Conservation (phyloP, 2,888 invertebrate species). For the Orthosia gracilis region DNA sequence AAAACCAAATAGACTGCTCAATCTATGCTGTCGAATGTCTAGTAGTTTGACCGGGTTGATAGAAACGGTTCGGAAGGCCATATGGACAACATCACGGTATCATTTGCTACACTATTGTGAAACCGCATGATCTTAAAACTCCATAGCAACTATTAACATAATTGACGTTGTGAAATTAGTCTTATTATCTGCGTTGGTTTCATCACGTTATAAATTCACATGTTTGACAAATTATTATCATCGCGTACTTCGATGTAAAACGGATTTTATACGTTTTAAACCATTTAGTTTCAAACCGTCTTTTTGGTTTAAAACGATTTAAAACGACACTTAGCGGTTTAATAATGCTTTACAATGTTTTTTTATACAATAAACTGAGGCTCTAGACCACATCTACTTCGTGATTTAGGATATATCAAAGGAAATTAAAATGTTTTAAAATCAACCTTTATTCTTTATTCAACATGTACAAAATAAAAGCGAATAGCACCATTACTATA, state of each 20-base stretch:
- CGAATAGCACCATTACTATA: too few relatives aligned
- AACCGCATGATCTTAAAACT: conserved; percentile 13
- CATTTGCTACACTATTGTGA: conserved; percentile 16
- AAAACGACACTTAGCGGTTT: too few relatives aligned
- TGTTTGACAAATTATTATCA: conserved; percentile 48
- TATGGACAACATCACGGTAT: conserved; percentile 22
- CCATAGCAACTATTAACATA: not conserved
- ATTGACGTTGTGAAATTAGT: not conserved
- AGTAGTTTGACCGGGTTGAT: conserved; percentile 11
- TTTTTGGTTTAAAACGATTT: too few relatives aligned
- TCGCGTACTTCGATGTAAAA: conserved; percentile 4
- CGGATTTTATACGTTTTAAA: too few relatives aligned
- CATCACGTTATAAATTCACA: conserved; percentile 21
- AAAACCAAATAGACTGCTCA: not conserved
- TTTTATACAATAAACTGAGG: too few relatives aligned
- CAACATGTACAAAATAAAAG: too few relatives aligned
- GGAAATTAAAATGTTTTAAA: too few relatives aligned
- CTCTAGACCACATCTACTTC: too few relatives aligned
- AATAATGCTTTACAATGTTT: too few relatives aligned
- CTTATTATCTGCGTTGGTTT: conserved; percentile 7
- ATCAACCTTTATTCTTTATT: too few relatives aligned
- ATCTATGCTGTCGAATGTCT: not conserved
- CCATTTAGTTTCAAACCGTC: too few relatives aligned
- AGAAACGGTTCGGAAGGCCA: conserved; percentile 31
- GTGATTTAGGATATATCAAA: too few relatives aligned